Base-by-base conservation (phyloP, 2,797 vertebrate species). In the Streptopelia turtur region DNA sequence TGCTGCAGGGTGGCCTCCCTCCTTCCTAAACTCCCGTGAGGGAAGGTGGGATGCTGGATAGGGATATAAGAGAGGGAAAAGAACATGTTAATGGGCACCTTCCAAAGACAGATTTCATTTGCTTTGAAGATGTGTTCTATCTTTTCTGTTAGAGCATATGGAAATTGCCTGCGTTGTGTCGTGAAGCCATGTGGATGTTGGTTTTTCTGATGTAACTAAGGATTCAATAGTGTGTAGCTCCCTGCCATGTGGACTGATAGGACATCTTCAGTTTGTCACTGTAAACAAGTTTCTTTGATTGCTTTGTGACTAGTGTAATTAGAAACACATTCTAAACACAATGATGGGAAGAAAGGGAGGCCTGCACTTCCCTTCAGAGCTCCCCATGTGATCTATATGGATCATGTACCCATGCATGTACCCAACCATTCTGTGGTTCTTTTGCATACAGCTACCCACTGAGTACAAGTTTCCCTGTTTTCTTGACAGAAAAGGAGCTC, bases 281-380 rank as follows among this genome's bases (percentile, higher is more conserved):
- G 82, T 64, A 63, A 82, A 64, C 23, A 15, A 81, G 65, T 87
- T 84, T 85, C 43, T 94, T 78, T 59, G 56, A 87, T 89, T 80
- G 63, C 82, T 93, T 83, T 92, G 82, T 92, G 59, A 74, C 75
- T 71, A 35, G 47, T 61, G 69, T 69, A 94, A 93, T 94, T 95
- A 68, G 89, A 95, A 96, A 92, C 92, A 92, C 84, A 93, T 92
- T 95, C 75, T 68, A 93, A 95, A 93, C 37, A 94, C 94, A 94
- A 85, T 89, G 84, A 96, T 91, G 87, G 92, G 96, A 95, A 91
- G 69, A 95, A 95, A 89, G 41, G 57, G 82, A 95, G 53, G 72
- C 41, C 79, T 94, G 10, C 15, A 20, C 75, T 93, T 92, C 79
- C 87, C 71, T 92, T 78, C 59, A 85, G 41, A 35, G 31, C 33